phyloP scores from a whole-genome alignment of 92 coral and sea anemone genomes.

The Porites lobata region DNA sequence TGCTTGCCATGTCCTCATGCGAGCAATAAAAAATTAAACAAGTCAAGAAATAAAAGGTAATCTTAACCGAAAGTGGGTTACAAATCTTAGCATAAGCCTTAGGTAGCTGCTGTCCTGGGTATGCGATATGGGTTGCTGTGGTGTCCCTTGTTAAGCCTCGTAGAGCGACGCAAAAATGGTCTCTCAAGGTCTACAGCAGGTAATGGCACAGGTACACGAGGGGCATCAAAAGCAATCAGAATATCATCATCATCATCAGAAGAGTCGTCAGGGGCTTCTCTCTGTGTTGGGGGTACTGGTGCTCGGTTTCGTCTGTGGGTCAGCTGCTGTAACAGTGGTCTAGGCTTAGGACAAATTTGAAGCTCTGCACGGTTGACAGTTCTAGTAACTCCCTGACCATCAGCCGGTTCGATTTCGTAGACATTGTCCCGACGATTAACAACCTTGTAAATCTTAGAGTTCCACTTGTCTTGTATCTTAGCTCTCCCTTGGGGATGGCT shows the following conservation, averaged over 20 bases:
- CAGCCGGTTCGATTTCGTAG: constrained; percentile 18
- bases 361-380: constrained; percentile 18
- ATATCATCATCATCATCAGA: not conserved
- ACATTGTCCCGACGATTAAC: constrained; percentile 22
- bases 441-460: constrained; percentile 22
- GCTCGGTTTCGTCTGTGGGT: not conserved
- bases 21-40: not conserved
- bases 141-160: constrained; percentile 23
- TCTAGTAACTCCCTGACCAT: constrained; percentile 6
- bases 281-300: not conserved
- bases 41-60: not conserved
- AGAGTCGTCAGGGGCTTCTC: constrained; percentile 6
- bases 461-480: constrained; percentile 30
- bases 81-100: not conserved
- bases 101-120: not conserved
- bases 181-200: constrained; percentile 5
- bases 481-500: constrained; percentile 16
- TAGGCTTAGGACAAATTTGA: constrained; percentile 35
- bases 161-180: constrained; percentile 22
- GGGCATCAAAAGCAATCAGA: not conserved
- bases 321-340: not conserved
- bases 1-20: constrained; percentile 39
- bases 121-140: constrained; percentile 16
- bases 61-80: not conserved
- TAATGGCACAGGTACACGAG: not conserved